These are phyloP conservation scores for Dasyprocta punctata DNA, from an alignment of 2,113 vertebrate species.

Conservation along the genomic window DNA sequence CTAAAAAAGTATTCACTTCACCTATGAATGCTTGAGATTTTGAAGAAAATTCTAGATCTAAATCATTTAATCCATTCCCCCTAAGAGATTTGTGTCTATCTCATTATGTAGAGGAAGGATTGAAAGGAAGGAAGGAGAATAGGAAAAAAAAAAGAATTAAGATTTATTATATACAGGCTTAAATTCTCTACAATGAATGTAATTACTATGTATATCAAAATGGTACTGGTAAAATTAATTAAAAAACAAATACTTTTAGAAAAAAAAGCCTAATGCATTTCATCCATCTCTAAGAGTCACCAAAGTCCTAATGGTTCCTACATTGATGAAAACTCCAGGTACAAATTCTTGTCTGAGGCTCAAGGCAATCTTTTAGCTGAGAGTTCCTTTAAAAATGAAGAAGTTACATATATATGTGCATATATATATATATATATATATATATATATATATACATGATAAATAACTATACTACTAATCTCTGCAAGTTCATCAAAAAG, in stretches of 20 bases:
- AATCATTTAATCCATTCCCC: not conserved
- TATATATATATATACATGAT: too few species aligned
- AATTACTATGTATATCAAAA: not conserved
- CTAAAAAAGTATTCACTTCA: not conserved
- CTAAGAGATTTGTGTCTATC: not conserved
- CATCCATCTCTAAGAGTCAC: not conserved
- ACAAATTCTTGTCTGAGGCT: not conserved
- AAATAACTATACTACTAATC: too few species aligned
- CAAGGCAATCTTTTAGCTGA: not conserved
- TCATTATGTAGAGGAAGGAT: not conserved
- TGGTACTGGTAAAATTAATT: not conserved
- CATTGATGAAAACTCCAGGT: not conserved
- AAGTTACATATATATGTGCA: too few species aligned
- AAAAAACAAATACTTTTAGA: not conserved
- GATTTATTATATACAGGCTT: not conserved
- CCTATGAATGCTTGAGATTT: not conserved
- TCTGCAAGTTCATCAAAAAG: too few species aligned
- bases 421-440: too few species aligned
- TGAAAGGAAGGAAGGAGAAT: not conserved
- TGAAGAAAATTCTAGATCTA: not conserved
- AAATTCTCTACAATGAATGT: not conserved
- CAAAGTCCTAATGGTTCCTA: not conserved
- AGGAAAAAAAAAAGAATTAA: not conserved
- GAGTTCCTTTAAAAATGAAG: not conserved
- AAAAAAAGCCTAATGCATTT: not conserved